Evolutionary conservation across 2,888 invertebrate genomes (phyloP).

Genomic region (Enchytraeus crypticus): DNA sequence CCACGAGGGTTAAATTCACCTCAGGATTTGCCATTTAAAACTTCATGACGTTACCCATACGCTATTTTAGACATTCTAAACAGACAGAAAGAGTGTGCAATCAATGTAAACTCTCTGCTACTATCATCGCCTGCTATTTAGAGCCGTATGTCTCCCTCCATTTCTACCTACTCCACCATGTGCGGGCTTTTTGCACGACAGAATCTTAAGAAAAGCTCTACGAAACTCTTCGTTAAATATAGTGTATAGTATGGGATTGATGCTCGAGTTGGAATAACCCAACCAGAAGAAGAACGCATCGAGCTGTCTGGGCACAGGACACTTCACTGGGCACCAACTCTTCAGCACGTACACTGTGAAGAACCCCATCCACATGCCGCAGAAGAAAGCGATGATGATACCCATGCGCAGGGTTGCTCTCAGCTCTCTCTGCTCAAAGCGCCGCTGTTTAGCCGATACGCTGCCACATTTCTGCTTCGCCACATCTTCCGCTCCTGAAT

Average conservation of each 20-base stretch:
- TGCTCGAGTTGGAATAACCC: conserved; percentile 46
- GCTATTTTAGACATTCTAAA: no score
- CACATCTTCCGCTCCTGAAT: no score
- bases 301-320: conserved; percentile 34
- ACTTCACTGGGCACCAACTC: conserved; percentile 33
- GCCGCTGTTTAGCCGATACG: not conserved
- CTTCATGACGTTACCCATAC: no score
- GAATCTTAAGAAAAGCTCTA: conserved; percentile 39
- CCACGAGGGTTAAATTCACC: no score
- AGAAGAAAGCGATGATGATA: conserved; percentile 47
- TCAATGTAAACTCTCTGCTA: no score
- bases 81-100: no score
- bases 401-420: conserved; percentile 48
- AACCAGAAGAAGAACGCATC: conserved; percentile 46
- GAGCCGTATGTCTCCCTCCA: no score
- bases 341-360: conserved; percentile 46
- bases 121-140: no score
- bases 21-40: no score
- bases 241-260: conserved; percentile 47
- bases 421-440: conserved; percentile 39
- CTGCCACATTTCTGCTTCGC: no score
- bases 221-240: conserved; percentile 48
- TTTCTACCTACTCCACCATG: no score
- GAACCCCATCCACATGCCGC: conserved; percentile 49
- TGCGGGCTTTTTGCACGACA: no score